phyloP scores from a whole-genome alignment of 2,797 vertebrate genomes.

The Xyrichtys novacula region DNA sequence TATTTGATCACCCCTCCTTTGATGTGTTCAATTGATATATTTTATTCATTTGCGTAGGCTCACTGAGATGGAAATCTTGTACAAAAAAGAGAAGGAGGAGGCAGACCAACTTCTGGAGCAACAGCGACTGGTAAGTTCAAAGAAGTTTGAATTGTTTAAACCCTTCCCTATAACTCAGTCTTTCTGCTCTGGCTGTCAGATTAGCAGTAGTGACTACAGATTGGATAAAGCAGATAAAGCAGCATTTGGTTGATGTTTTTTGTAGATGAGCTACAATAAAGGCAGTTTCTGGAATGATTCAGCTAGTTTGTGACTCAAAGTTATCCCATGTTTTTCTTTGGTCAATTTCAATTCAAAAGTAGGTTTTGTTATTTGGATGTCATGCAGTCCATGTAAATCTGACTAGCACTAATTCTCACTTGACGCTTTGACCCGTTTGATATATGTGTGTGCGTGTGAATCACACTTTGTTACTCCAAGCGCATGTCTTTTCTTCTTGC shows the following conservation, averaged over 20 bases:
- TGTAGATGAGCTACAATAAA: constrained; percentile 12
- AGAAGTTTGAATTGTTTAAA: constrained; percentile 28
- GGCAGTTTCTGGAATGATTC: constrained; percentile 19
- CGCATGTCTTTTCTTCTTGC: constrained; percentile 96
- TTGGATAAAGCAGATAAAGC: constrained; percentile 30
- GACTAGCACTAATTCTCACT: constrained; percentile 91
- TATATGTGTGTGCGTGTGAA: constrained; percentile 60
- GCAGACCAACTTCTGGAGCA: constrained; percentile 98
- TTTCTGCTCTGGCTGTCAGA: constrained; percentile 10
- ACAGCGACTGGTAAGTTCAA: constrained; percentile 94
- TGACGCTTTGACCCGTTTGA: constrained; percentile 77
- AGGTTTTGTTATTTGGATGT: constrained; percentile 50
- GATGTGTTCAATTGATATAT: constrained; percentile 19
- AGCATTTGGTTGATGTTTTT: constrained; percentile 10
- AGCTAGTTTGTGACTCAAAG: constrained; percentile 54
- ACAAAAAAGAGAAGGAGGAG: constrained; percentile 99
- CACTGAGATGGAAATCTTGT: constrained; percentile 99
- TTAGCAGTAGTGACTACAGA: constrained; percentile 18
- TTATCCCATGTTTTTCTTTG: constrained; percentile 61
- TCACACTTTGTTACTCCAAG: constrained; percentile 82
- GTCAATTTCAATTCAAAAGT: constrained; percentile 52
- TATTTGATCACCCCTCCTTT: neutral
- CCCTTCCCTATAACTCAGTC: constrained; percentile 25
- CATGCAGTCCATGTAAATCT: constrained; percentile 86
- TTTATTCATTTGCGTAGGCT: constrained; percentile 81